phyloP scores from a whole-genome alignment of 2,888 invertebrate genomes.

The Callyntrura sp. region DNA sequence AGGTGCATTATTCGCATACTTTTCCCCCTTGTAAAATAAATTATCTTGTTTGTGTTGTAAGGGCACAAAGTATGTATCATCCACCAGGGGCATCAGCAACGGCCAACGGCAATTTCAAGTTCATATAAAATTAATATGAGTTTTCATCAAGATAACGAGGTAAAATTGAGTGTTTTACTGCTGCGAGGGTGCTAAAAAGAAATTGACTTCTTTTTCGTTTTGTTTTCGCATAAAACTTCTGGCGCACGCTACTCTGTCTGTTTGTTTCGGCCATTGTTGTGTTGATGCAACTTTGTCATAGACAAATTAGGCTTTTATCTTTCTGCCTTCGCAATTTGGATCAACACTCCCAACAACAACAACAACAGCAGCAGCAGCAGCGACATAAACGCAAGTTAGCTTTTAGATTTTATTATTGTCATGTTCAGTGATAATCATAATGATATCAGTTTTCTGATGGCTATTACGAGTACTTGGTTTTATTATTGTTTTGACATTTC shows the following conservation, averaged over 20 bases:
- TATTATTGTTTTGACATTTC: constrained; percentile 27
- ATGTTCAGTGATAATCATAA: constrained; percentile 21
- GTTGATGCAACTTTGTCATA: not conserved
- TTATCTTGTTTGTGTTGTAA: not conserved
- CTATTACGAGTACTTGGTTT: not conserved
- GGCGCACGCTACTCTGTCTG: not conserved
- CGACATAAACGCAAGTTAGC: too few relatives aligned
- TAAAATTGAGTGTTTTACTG: constrained; percentile 36
- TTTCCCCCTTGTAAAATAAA: constrained; percentile 2
- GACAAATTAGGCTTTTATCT: constrained; percentile 19
- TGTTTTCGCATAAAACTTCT: not conserved
- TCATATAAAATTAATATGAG: constrained; percentile 60
- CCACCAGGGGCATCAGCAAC: not conserved
- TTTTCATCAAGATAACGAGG: constrained; percentile 64
- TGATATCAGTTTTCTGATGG: constrained; percentile 14
- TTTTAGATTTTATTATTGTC: not conserved
- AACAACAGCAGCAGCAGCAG: not conserved
- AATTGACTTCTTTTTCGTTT: constrained; percentile 45
- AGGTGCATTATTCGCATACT: not conserved
- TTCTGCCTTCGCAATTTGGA: not conserved
- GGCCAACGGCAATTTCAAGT: constrained; percentile 63
- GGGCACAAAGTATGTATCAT: not conserved
- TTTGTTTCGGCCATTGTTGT: not conserved
- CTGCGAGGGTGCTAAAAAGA: constrained; percentile 41
- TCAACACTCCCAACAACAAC: not conserved